Percentiles rank a stretch among this genome's conserved stretches.
Conservation (phyloP, 2,888 invertebrate genomes). For the Epiperipatus broadwayi region DNA sequence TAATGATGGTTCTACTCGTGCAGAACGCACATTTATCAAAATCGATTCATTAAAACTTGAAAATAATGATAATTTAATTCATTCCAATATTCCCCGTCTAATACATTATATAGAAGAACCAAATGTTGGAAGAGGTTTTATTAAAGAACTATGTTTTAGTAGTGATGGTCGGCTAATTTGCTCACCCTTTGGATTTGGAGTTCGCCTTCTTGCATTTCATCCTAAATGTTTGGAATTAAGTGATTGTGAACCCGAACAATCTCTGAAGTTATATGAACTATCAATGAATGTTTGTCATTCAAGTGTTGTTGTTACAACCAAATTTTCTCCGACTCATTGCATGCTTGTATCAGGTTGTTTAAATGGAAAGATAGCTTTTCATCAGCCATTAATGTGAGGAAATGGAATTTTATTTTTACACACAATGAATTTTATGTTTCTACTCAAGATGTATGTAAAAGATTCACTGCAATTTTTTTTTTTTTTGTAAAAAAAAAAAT, state of each 20-base stretch:
- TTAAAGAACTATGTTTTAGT: slow-evolving; percentile 78
- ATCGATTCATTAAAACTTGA: no score
- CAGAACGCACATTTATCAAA: no score
- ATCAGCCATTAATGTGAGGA: slow-evolving; percentile 58
- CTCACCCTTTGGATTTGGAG: slow-evolving; percentile 68
- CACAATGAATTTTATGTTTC: no score
- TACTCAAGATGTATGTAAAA: no score
- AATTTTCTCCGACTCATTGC: slow-evolving; percentile 69
- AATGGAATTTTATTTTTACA: no score
- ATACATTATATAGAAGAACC: slow-evolving; percentile 67
- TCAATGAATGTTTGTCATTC: slow-evolving; percentile 51
- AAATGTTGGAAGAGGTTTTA: slow-evolving; percentile 70
- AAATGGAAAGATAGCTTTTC: slow-evolving; percentile 69
- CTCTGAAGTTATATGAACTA: slow-evolving; percentile 41
- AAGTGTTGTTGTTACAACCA: slow-evolving; percentile 67
- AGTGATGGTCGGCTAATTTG: slow-evolving; percentile 72
- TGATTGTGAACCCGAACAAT: slow-evolving; percentile 38
- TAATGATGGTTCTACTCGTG: no score
- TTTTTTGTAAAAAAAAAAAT: no score
- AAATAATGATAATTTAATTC: no score
- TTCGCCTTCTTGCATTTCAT: slow-evolving; percentile 61
- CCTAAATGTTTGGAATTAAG: slow-evolving; percentile 56
- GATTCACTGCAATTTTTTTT: no score
- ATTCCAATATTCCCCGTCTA: slow-evolving; percentile 52
- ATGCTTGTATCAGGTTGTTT: slow-evolving; percentile 75